Conservation (phyloP, 1,140 invertebrate species). For the Calliopsis andreniformis region DNA sequence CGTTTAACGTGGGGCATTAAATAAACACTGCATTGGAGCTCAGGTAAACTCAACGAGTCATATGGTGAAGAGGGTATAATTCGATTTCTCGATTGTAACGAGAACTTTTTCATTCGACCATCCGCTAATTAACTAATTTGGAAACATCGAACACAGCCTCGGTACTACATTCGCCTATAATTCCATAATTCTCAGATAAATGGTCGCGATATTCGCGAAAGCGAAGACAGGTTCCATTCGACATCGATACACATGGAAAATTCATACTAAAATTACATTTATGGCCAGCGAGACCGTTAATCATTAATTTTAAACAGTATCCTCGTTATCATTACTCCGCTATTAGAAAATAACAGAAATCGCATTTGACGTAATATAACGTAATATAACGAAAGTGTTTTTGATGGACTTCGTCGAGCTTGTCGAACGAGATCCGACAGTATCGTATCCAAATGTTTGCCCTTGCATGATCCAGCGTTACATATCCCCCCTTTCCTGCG, state of each 20-base stretch:
- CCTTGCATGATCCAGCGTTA: no score
- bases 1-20: slow-evolving; percentile 51
- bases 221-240: background rate
- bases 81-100: slow-evolving; percentile 41
- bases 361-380: background rate
- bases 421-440: background rate
- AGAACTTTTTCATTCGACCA: slow-evolving; percentile 3
- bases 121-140: slow-evolving; percentile 41
- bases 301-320: slow-evolving; percentile 16
- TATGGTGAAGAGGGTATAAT: slow-evolving; percentile 6
- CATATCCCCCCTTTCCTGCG: no score
- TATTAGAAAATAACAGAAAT: background rate
- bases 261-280: background rate
- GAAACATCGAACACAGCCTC: slow-evolving; percentile 24
- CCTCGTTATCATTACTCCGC: background rate
- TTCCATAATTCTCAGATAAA: slow-evolving; percentile 5
- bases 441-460: background rate
- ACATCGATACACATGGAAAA: background rate
- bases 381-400: background rate
- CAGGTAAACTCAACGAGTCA: slow-evolving; percentile 47
- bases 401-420: background rate
- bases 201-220: background rate
- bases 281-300: background rate
- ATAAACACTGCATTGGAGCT: slow-evolving; percentile 42
- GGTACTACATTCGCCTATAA: background rate